phyloP scores from a whole-genome alignment of 37 sponge, comb jelly and placozoan genomes.

The Diacarnus erythraeanus region DNA sequence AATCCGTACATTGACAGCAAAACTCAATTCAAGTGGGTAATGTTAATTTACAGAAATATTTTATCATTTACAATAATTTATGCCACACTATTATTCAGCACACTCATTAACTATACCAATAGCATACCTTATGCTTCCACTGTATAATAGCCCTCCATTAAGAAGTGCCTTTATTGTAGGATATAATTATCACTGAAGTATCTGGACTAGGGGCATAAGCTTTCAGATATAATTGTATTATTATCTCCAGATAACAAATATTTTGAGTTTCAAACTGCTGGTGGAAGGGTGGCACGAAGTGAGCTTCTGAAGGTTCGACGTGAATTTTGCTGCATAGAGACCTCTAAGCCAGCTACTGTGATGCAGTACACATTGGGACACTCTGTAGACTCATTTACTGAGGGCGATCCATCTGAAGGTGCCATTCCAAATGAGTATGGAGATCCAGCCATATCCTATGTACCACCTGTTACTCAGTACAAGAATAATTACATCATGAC shows the following conservation, averaged over 20 bases:
- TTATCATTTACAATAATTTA: too few species aligned
- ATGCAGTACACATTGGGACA: slow-evolving; percentile 53
- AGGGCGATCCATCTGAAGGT: neutral
- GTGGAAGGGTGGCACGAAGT: neutral
- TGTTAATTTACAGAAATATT: too few species aligned
- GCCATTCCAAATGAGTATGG: neutral
- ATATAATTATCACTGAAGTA: too few species aligned
- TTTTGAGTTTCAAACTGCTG: slow-evolving; percentile 7
- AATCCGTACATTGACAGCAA: neutral
- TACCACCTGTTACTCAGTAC: slow-evolving; percentile 52
- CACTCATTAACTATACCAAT: neutral
- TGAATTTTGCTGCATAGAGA: slow-evolving; percentile 51
- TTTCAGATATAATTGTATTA: too few species aligned
- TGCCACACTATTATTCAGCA: too few species aligned
- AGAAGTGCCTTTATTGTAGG: too few species aligned
- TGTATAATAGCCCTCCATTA: too few species aligned
- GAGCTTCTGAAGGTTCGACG: slow-evolving; percentile 7
- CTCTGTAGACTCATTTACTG: slow-evolving; percentile 10
- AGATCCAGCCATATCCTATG: slow-evolving; percentile 46
- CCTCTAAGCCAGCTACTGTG: slow-evolving; percentile 33
- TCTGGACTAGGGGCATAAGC: too few species aligned
- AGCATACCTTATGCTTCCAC: too few species aligned
- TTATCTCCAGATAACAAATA: too few species aligned
- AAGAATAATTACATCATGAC: slow-evolving; percentile 19
- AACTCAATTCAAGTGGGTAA: neutral